phyloP scores from a whole-genome alignment of 2,888 invertebrate species.

The Augochlorella aurata region DNA sequence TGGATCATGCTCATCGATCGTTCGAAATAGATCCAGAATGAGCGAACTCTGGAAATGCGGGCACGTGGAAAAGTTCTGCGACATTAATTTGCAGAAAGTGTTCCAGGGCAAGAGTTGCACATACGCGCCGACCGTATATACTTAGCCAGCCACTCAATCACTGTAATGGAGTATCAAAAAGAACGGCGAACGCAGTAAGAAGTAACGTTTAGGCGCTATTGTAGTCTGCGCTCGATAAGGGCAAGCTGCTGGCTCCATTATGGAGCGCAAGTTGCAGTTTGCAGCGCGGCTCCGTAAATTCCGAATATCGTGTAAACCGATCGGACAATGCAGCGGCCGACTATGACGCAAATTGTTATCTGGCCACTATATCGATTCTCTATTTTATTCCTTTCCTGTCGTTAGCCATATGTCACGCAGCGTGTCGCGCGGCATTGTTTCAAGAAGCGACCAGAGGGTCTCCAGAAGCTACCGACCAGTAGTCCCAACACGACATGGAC shows the following conservation, averaged over 20 bases:
- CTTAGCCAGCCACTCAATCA: neutral
- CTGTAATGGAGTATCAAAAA: neutral
- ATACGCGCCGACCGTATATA: neutral
- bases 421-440: slow-evolving; percentile 42
- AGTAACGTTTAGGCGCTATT: slow-evolving; percentile 12
- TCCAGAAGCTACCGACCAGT: neutral
- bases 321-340: slow-evolving; percentile 44
- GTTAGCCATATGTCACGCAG: slow-evolving; percentile 45
- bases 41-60: neutral
- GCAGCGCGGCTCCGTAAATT: slow-evolving; percentile 38
- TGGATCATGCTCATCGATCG: too few species aligned
- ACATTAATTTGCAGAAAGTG: slow-evolving; percentile 2
- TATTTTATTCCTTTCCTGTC: slow-evolving; percentile 47
- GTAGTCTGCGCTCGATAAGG: slow-evolving; percentile 23
- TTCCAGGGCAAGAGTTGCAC: neutral
- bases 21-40: neutral
- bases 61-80: neutral
- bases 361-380: slow-evolving; percentile 54
- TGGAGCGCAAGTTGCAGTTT: neutral
- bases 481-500: neutral
- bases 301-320: slow-evolving; percentile 47
- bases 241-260: neutral
- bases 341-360: slow-evolving; percentile 59
- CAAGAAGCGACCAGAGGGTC: slow-evolving; percentile 14
- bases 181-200: neutral